Conservation (phyloP, 2,888 invertebrate genomes). For the Crematogaster levior region DNA sequence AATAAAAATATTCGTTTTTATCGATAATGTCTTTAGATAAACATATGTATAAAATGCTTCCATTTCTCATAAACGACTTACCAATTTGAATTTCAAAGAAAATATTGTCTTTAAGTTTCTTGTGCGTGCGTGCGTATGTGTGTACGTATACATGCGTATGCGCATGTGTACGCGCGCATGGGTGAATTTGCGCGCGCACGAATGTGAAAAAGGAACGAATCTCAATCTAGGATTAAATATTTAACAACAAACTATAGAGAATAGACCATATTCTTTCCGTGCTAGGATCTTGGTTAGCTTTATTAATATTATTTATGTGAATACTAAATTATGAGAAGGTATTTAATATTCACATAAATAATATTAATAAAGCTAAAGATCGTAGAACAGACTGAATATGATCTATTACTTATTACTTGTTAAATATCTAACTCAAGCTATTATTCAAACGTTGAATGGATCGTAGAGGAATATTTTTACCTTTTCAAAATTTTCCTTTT, state of each 20-base stretch:
- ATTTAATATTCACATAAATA: too few species aligned
- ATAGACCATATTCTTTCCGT: too few species aligned
- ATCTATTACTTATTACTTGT: too few species aligned
- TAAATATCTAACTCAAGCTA: conserved; percentile 1
- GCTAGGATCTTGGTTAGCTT: too few species aligned
- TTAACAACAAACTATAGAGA: too few species aligned
- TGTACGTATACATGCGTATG: background rate
- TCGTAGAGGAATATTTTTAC: conserved; percentile 85
- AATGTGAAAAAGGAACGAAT: background rate
- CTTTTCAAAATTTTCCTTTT: conserved; percentile 89
- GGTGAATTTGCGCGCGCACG: too few species aligned
- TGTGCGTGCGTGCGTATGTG: background rate
- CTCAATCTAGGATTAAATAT: background rate
- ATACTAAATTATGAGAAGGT: too few species aligned
- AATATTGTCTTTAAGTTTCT: conserved; percentile 33
- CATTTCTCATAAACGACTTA: conserved; percentile 36
- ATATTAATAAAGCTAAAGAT: too few species aligned
- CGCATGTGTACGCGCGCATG: too few species aligned
- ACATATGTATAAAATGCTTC: conserved; percentile 23
- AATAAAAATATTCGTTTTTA: too few species aligned
- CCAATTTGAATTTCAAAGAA: conserved; percentile 32
- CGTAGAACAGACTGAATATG: too few species aligned
- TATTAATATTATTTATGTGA: too few species aligned
- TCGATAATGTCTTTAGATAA: background rate
- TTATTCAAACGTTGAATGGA: conserved; percentile 14